Conservation (phyloP, 2,113 vertebrate species). For the Crotophaga sulcirostris region DNA sequence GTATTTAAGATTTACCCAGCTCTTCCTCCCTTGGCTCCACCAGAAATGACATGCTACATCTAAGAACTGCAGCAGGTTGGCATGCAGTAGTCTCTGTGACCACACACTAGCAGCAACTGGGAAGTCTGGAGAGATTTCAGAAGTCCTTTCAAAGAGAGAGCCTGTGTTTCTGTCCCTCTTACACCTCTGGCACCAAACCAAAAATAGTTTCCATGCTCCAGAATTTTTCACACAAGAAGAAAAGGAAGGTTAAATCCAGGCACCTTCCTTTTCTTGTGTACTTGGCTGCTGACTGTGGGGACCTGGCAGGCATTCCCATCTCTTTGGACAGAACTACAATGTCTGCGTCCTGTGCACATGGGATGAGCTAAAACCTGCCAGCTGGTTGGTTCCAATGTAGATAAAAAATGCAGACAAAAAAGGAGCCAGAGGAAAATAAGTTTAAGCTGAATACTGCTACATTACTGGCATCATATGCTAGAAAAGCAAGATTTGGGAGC, state of each 20-base stretch:
- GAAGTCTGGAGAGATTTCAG: not conserved
- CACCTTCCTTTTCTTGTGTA: not conserved
- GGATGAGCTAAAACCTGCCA: not conserved
- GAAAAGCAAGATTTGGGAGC: not conserved
- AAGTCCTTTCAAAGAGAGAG: not conserved
- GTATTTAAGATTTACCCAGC: not conserved
- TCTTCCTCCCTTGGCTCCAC: not conserved
- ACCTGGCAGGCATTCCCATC: not conserved
- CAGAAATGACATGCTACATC: not conserved
- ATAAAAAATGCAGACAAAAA: not conserved
- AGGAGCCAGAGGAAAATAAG: not conserved
- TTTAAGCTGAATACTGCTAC: not conserved
- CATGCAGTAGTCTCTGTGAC: not conserved
- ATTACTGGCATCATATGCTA: not conserved
- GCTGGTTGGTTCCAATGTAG: not conserved
- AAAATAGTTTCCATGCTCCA: not conserved
- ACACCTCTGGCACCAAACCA: not conserved
- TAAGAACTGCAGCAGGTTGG: not conserved
- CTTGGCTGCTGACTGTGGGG: not conserved
- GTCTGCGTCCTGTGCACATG: accelerated
- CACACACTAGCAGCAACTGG: not conserved
- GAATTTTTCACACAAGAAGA: not conserved
- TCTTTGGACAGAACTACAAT: not conserved
- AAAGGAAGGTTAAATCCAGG: not conserved
- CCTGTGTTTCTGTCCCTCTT: not conserved